Conservation (phyloP, 2,113 vertebrate genomes). For the Isurus oxyrinchus region DNA sequence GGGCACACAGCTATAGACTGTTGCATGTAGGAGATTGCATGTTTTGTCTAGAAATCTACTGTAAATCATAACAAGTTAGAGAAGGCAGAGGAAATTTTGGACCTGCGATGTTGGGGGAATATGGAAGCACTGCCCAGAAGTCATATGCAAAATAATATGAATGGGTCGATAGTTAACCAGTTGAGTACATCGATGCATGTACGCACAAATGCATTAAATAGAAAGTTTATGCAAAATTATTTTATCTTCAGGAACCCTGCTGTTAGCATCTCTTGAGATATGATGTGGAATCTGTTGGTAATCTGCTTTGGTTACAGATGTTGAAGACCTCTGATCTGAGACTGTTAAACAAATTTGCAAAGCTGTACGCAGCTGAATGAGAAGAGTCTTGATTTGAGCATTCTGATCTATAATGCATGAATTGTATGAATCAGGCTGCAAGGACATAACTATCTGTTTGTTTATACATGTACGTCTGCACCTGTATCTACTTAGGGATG, state of each 20-base stretch:
- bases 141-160: not conserved
- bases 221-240: not conserved
- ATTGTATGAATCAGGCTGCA: not conserved
- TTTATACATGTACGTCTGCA: not conserved
- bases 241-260: not conserved
- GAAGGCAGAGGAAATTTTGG: not conserved
- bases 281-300: not conserved
- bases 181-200: not conserved
- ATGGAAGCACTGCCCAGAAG: not conserved
- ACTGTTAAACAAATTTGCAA: not conserved
- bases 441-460: conserved; percentile 18
- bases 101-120: not conserved
- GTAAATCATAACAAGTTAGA: not conserved
- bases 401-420: conserved; percentile 33
- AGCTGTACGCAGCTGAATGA: not conserved
- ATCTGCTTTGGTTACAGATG: conserved; percentile 2
- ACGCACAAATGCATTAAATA: not conserved
- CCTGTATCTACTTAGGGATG: not conserved
- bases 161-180: not conserved
- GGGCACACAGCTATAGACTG: not conserved
- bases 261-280: not conserved
- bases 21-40: not conserved
- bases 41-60: not conserved
- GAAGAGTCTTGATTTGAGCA: not conserved
- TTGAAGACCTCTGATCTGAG: conserved; percentile 21